A percentile compares a stretch with the other conserved stretches of the same genome.
Conservation (phyloP, 2,113 vertebrate genomes). For the Mola mola region DNA sequence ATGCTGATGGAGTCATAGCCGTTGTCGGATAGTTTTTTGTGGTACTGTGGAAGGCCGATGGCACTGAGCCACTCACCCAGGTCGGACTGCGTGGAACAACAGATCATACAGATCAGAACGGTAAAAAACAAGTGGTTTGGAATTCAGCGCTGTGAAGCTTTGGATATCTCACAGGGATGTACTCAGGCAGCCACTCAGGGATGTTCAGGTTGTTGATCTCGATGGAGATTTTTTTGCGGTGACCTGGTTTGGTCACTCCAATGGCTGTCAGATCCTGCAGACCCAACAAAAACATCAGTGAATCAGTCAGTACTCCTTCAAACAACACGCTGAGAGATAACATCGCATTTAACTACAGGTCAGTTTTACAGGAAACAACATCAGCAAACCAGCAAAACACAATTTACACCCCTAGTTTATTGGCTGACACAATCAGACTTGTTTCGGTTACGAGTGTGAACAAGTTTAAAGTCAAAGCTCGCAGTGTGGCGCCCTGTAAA, state of each 20-base stretch:
- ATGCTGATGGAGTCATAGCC: slow-evolving; percentile 95
- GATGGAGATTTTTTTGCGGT: slow-evolving; percentile 94
- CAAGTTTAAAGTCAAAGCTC: too few relatives aligned
- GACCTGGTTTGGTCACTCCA: slow-evolving; percentile 95
- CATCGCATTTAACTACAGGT: too few relatives aligned
- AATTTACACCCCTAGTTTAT: too few relatives aligned
- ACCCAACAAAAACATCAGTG: background rate
- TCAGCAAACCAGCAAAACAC: too few relatives aligned
- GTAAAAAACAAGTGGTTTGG: too few relatives aligned
- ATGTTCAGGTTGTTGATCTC: slow-evolving; percentile 94
- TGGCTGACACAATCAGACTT: too few relatives aligned
- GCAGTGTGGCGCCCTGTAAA: too few relatives aligned
- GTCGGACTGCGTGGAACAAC: slow-evolving; percentile 79
- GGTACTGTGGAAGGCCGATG: slow-evolving; percentile 93
- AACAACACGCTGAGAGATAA: too few relatives aligned
- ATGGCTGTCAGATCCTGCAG: slow-evolving; percentile 94
- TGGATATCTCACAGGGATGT: slow-evolving; percentile 85
- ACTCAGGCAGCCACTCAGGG: slow-evolving; percentile 92
- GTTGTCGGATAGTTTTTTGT: slow-evolving; percentile 91
- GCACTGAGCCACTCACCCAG: slow-evolving; percentile 93
- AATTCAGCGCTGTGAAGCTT: background rate
- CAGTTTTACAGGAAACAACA: background rate
- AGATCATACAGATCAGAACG: background rate
- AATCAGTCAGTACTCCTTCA: too few relatives aligned
- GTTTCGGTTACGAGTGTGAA: too few relatives aligned